phyloP scores from a whole-genome alignment of 2,113 vertebrate species.

The Gobiocypris rarus region DNA sequence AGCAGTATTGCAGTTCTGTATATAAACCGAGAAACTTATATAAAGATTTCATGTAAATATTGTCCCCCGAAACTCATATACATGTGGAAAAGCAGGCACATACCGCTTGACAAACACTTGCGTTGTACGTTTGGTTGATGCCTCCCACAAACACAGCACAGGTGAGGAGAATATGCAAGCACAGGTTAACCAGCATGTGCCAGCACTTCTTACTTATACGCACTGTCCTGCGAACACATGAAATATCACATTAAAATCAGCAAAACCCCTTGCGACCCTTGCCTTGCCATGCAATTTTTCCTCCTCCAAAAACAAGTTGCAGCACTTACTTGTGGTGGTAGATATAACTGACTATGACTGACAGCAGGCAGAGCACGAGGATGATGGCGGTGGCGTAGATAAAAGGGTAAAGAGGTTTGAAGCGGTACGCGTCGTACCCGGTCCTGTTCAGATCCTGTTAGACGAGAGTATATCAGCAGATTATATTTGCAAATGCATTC shows the following conservation, averaged over 20 bases:
- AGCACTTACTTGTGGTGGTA: constrained; percentile 88
- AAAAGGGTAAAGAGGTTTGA: constrained; percentile 88
- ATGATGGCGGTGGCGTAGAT: constrained; percentile 86
- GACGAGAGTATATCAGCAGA: constrained; percentile 9
- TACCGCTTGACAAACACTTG: constrained; percentile 94
- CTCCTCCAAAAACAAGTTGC: too few relatives aligned
- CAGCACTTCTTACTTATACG: constrained; percentile 93
- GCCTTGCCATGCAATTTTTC: not conserved
- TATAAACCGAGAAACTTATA: not conserved
- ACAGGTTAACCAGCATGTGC: constrained; percentile 97
- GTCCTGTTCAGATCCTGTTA: constrained; percentile 86
- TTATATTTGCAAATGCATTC: not conserved
- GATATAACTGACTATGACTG: constrained; percentile 86
- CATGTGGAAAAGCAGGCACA: constrained; percentile 67
- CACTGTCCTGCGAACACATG: constrained; percentile 72
- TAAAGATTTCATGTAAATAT: not conserved
- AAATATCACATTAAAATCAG: not conserved
- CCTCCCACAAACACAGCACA: constrained; percentile 90
- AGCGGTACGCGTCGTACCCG: constrained; percentile 77
- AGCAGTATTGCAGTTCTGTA: not conserved
- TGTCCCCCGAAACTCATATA: not conserved
- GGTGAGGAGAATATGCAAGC: constrained; percentile 91
- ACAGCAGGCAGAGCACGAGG: constrained; percentile 84
- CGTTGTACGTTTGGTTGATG: constrained; percentile 87
- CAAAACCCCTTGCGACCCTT: not conserved